These are phyloP conservation scores for Pyrocoelia pectoralis DNA, from an alignment of 2,888 invertebrate genomes.

Conservation along the genomic window DNA sequence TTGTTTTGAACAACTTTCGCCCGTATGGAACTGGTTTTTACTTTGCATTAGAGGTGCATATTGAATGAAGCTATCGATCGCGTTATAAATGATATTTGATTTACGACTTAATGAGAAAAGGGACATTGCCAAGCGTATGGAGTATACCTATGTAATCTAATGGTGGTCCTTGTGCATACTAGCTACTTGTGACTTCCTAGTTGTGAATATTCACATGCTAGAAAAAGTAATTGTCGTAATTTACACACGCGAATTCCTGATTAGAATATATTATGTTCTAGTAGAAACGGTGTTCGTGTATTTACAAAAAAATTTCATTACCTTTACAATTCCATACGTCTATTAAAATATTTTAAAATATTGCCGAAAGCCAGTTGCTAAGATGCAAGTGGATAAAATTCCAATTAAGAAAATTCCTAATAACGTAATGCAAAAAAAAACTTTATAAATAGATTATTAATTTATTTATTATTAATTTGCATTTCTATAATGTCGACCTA, in stretches of 20 bases:
- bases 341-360: conserved; percentile 5
- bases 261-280: not conserved
- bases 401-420: conserved; percentile 9
- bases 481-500: not conserved
- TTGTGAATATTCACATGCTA: not conserved
- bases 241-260: conserved; percentile 1
- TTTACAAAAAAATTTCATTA: not conserved
- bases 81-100: no score
- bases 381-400: conserved; percentile 10
- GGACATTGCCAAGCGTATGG: no score
- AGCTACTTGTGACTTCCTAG: conserved; percentile 8
- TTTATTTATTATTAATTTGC: conserved; percentile 11
- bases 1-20: no score
- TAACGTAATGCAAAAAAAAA: not conserved
- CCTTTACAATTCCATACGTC: no score
- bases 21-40: no score
- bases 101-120: no score
- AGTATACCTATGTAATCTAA: no score
- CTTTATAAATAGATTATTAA: conserved; percentile 8
- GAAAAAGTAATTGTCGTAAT: not conserved
- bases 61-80: no score
- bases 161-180: not conserved
- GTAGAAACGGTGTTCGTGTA: not conserved
- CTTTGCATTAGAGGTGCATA: no score
- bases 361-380: not conserved